Conservation (phyloP, 2,113 vertebrate genomes). For the Pseudorasbora parva region DNA sequence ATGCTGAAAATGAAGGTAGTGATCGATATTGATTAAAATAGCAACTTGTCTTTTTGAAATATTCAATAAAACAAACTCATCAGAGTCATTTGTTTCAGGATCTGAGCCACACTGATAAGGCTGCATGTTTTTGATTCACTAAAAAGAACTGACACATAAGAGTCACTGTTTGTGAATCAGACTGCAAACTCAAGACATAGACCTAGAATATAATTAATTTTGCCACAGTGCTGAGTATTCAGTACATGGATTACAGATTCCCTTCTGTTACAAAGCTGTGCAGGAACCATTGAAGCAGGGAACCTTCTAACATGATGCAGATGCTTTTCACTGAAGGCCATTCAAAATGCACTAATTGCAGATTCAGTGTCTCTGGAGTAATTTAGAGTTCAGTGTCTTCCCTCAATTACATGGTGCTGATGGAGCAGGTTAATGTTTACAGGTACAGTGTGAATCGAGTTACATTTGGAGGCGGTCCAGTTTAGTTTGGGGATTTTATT, state of each 20-base stretch:
- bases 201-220: background rate
- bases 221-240: background rate
- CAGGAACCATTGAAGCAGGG: background rate
- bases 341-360: slow-evolving; percentile 19
- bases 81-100: background rate
- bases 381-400: slow-evolving; percentile 13
- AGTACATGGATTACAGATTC: background rate
- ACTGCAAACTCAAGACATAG: background rate
- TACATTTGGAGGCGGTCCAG: background rate
- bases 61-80: background rate
- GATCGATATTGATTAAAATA: background rate
- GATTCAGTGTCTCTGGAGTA: background rate
- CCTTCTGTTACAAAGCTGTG: background rate
- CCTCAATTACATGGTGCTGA: slow-evolving; percentile 14
- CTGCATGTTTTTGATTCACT: background rate
- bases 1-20: background rate
- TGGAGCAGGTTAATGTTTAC: slow-evolving; percentile 9
- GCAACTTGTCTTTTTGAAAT: background rate
- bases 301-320: background rate
- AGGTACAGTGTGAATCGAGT: background rate
- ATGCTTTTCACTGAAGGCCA: slow-evolving; percentile 1
- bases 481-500: background rate
- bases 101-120: background rate
- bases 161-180: background rate
- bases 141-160: background rate